phyloP scores from a whole-genome alignment of 2,888 invertebrate genomes.

The Mamestra brassicae region DNA sequence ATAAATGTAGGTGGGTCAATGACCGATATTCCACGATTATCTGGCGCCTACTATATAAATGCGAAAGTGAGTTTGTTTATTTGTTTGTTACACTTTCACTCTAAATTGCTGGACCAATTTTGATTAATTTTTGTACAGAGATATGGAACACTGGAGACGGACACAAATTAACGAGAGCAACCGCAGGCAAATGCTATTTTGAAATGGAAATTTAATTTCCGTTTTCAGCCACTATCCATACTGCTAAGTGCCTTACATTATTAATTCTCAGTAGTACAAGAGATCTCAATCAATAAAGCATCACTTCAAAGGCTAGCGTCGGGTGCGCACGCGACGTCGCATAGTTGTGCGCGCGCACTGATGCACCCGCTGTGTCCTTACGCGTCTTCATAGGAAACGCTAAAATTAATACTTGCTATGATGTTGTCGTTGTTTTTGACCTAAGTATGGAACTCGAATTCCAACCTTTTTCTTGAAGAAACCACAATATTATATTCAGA shows the following conservation, averaged over 20 bases:
- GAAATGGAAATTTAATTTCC: not conserved
- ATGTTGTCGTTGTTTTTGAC: conserved; percentile 9
- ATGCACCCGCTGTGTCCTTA: conserved; percentile 38
- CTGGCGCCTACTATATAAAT: too few species aligned
- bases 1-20: too few species aligned
- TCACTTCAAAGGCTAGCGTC: conserved; percentile 50
- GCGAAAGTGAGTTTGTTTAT: too few species aligned
- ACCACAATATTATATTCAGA: too few species aligned
- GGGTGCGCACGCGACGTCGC: conserved; percentile 16
- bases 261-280: conserved; percentile 22
- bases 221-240: not conserved
- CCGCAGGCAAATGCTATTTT: too few species aligned
- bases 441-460: not conserved
- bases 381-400: conserved; percentile 38
- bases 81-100: too few species aligned
- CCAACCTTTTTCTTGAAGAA: not conserved
- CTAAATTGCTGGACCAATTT: too few species aligned
- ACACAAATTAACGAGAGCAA: too few species aligned
- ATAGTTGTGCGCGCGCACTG: conserved; percentile 30
- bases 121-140: too few species aligned
- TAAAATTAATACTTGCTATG: conserved; percentile 35
- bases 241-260: conserved; percentile 24
- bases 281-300: conserved; percentile 57
- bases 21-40: too few species aligned
- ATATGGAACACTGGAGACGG: too few species aligned